phyloP scores from a whole-genome alignment of 2,888 invertebrate genomes.

The Lasius platythorax region DNA sequence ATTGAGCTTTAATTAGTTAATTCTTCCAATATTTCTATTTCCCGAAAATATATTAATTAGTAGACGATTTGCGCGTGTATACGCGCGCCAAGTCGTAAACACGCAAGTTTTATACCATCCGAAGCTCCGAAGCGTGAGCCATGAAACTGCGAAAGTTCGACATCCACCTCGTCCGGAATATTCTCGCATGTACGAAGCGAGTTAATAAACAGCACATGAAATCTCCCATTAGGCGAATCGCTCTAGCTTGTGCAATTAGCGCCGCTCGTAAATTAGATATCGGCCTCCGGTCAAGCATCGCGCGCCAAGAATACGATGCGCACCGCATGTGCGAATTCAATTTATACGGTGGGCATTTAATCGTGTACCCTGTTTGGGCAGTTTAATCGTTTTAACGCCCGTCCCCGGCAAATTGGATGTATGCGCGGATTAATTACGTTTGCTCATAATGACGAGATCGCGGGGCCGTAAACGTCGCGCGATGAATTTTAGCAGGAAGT shows the following conservation, averaged over 20 bases:
- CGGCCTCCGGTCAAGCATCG: slow-evolving; percentile 49
- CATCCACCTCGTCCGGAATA: slow-evolving; percentile 22
- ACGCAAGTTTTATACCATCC: not conserved
- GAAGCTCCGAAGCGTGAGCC: not conserved
- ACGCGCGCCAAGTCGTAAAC: not conserved
- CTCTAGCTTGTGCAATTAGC: slow-evolving; percentile 51
- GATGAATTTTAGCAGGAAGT: slow-evolving; percentile 25
- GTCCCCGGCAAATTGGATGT: slow-evolving; percentile 44
- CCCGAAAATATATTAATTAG: not conserved
- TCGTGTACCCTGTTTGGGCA: slow-evolving; percentile 11
- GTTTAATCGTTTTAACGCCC: slow-evolving; percentile 55
- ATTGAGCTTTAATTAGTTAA: not conserved
- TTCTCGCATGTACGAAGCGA: slow-evolving; percentile 15
- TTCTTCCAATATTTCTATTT: not conserved
- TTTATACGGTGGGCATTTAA: slow-evolving; percentile 54
- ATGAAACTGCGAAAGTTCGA: slow-evolving; percentile 39
- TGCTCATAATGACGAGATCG: slow-evolving; percentile 49
- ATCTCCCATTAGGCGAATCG: slow-evolving; percentile 52
- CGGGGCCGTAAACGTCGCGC: slow-evolving; percentile 33
- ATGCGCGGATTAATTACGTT: slow-evolving; percentile 55
- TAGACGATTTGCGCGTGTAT: not conserved
- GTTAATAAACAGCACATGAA: slow-evolving; percentile 55
- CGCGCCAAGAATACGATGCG: slow-evolving; percentile 50
- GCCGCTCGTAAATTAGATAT: slow-evolving; percentile 53
- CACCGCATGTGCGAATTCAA: slow-evolving; percentile 55